Percentiles rank a stretch among this genome's conserved stretches.
These are phyloP conservation scores for Pantala flavescens DNA, from an alignment of 1,140 invertebrate genomes.

Conservation along the genomic window DNA sequence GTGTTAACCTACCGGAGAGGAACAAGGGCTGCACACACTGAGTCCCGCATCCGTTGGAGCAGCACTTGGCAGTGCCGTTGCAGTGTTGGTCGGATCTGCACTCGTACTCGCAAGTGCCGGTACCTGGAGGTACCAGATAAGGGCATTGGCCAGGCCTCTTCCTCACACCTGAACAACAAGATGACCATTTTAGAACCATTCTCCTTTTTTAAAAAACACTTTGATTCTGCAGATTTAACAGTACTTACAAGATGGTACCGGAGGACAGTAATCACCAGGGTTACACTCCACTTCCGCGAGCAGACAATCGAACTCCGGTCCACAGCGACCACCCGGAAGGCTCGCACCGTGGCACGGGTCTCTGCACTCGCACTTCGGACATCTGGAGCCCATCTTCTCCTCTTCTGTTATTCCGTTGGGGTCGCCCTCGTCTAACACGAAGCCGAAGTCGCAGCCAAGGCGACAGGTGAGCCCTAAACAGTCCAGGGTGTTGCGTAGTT, in stretches of 20 bases:
- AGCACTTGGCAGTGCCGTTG: constrained; percentile 56
- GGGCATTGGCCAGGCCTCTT: constrained; percentile 70
- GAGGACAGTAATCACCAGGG: constrained; percentile 59
- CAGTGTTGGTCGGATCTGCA: constrained; percentile 68
- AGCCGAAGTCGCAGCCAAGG: constrained; percentile 72
- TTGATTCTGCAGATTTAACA: too few relatives aligned
- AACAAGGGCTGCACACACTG: constrained; percentile 61
- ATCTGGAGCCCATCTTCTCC: constrained; percentile 42
- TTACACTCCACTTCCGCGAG: constrained; percentile 71
- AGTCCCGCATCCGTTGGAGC: constrained; percentile 75
- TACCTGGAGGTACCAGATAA: constrained; percentile 62
- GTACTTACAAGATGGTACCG: constrained; percentile 63
- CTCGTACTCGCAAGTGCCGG: constrained; percentile 59
- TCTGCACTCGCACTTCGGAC: constrained; percentile 62
- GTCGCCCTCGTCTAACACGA: constrained; percentile 43
- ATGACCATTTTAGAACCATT: not conserved
- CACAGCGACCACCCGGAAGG: constrained; percentile 41
- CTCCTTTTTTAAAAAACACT: too few relatives aligned
- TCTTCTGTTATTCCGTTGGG: not conserved
- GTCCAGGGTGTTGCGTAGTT: constrained; percentile 46
- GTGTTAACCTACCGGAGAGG: constrained; percentile 43
- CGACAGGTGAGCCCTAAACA: constrained; percentile 62
- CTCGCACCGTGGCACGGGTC: constrained; percentile 60
- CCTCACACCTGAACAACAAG: constrained; percentile 40
- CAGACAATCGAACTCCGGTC: constrained; percentile 47